Conservation (phyloP, 2,797 vertebrate genomes). For the Xyrichtys novacula region DNA sequence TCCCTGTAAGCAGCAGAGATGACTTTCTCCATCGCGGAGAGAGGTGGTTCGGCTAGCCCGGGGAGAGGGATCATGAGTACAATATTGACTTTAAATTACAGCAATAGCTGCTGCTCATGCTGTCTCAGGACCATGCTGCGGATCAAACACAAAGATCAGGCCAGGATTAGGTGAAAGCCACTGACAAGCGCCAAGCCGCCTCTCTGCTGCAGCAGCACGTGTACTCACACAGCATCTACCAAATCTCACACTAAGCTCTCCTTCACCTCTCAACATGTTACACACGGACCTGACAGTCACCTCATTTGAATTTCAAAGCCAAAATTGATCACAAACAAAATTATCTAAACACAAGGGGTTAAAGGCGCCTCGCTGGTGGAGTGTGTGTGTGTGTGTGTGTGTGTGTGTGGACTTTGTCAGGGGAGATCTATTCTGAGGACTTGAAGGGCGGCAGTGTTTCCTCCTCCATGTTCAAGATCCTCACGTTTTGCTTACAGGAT, state of each 20-base stretch:
- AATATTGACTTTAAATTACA: constrained; percentile 88
- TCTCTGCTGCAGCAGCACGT: constrained; percentile 66
- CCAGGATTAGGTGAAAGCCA: constrained; percentile 87
- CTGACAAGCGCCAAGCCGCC: constrained; percentile 79
- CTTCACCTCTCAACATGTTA: constrained; percentile 67
- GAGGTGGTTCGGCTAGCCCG: constrained; percentile 72
- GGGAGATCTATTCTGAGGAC: constrained; percentile 47
- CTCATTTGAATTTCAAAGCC: constrained; percentile 79
- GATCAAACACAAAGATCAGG: constrained; percentile 89
- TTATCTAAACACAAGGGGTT: constrained; percentile 47
- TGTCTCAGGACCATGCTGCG: constrained; percentile 83
- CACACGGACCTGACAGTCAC: constrained; percentile 66
- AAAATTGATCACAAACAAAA: constrained; percentile 78
- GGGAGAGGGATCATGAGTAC: constrained; percentile 84
- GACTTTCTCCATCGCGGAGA: constrained; percentile 63
- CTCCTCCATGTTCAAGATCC: constrained; percentile 59
- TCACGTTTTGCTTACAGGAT: constrained; percentile 73
- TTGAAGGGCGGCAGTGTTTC: constrained; percentile 55
- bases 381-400: not conserved
- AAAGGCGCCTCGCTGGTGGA: constrained; percentile 6
- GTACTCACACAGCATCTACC: constrained; percentile 55
- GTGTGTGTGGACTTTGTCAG: constrained; percentile 31
- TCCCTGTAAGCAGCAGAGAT: constrained; percentile 75
- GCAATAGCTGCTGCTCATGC: constrained; percentile 84
- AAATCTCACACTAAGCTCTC: constrained; percentile 81